Percentiles rank a stretch among this genome's conserved stretches.
Conservation (phyloP, 2,888 invertebrate species). For the Euzetes globulus region DNA sequence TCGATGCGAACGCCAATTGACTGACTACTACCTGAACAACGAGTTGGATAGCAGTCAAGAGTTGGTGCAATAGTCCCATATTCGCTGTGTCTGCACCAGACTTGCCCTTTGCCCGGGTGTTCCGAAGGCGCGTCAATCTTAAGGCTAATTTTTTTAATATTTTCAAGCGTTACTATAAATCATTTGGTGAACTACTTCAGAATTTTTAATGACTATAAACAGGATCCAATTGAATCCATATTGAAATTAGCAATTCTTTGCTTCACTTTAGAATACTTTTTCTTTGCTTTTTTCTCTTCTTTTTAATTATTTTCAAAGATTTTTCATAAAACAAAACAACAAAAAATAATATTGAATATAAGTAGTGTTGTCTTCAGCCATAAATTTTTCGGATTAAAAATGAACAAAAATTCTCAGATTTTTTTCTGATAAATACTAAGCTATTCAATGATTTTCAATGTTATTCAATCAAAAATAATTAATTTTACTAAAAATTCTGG, state of each 20-base stretch:
- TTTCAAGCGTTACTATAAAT: background rate
- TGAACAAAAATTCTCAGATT: background rate
- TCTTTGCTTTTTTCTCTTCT: background rate
- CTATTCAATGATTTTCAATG: background rate
- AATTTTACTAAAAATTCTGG: background rate
- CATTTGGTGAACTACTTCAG: slow-evolving; percentile 1
- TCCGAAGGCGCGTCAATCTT: background rate
- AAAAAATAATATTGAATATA: background rate
- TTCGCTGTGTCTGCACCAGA: background rate
- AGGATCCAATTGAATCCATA: background rate
- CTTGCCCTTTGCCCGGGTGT: slow-evolving; percentile 2
- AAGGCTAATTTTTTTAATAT: background rate
- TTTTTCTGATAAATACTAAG: background rate
- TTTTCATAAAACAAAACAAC: background rate
- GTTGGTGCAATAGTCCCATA: slow-evolving; percentile 7
- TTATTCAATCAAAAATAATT: slow-evolving; percentile 10
- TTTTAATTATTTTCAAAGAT: background rate
- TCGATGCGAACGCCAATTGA: slow-evolving; percentile 15
- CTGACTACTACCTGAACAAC: slow-evolving; percentile 16
- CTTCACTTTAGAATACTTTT: background rate
- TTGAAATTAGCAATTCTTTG: background rate
- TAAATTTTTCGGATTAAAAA: background rate
- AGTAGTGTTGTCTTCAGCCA: background rate
- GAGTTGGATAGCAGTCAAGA: background rate
- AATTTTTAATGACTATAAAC: slow-evolving; percentile 3